A percentile compares a stretch with the other conserved stretches of the same genome.
phyloP scores from a whole-genome alignment of 1,140 invertebrate species.

The Heliothis subflexa region DNA sequence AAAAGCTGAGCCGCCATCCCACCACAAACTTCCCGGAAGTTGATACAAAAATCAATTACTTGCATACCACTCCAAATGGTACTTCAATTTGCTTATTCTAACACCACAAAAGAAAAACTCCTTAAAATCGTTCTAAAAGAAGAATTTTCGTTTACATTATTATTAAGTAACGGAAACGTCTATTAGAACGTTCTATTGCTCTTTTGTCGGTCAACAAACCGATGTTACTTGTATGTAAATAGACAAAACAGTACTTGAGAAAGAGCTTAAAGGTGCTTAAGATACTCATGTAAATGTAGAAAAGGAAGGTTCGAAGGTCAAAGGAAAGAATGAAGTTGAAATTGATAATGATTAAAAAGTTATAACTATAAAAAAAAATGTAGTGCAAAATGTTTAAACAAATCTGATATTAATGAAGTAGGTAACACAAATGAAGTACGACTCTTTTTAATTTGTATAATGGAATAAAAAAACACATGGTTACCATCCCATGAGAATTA shows the following conservation, averaged over 20 bases:
- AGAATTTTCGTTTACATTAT: slow-evolving; percentile 45
- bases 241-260: background rate
- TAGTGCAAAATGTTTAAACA: no score
- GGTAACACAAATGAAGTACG: no score
- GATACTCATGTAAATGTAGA: background rate
- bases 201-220: slow-evolving; percentile 23
- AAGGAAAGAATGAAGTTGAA: no score
- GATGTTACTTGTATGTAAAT: slow-evolving; percentile 9
- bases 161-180: slow-evolving; percentile 37
- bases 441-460: background rate
- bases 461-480: background rate
- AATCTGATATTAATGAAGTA: no score
- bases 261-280: slow-evolving; percentile 11
- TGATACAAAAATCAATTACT: slow-evolving; percentile 28
- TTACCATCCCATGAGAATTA: background rate
- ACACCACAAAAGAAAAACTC: slow-evolving; percentile 14
- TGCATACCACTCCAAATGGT: slow-evolving; percentile 4
- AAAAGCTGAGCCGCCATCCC: background rate
- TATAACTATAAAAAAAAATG: no score
- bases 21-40: slow-evolving; percentile 32
- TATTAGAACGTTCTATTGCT: slow-evolving; percentile 37
- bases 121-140: slow-evolving; percentile 28
- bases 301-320: background rate
- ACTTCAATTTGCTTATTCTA: slow-evolving; percentile 32
- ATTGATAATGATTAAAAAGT: no score